phyloP scores from a whole-genome alignment of 2,113 vertebrate genomes.

The Protobothrops mucrosquamatus region DNA sequence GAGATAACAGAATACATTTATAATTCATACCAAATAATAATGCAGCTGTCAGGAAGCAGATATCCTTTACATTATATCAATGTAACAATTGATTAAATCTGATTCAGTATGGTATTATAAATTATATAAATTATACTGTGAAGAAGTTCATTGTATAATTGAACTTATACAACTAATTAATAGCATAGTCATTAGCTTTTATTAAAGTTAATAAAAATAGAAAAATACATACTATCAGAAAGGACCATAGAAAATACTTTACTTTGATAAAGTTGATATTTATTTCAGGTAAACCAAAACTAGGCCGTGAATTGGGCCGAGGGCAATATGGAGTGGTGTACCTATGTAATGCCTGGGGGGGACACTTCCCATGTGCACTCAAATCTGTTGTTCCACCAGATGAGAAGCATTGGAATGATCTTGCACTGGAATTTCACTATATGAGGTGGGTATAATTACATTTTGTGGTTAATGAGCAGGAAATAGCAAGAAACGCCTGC shows the following conservation, averaged over 20 bases:
- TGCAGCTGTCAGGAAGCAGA: neutral
- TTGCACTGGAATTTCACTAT: conserved; percentile 98
- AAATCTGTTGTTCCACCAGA: conserved; percentile 97
- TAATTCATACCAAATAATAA: neutral
- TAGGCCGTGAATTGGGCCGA: conserved; percentile 91
- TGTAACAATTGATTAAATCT: neutral
- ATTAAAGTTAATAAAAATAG: neutral
- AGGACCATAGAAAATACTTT: neutral
- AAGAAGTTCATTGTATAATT: neutral
- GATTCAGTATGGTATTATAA: neutral
- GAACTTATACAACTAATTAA: neutral
- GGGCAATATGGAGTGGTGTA: conserved; percentile 98
- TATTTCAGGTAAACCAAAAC: conserved; percentile 87
- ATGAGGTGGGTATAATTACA: conserved; percentile 76
- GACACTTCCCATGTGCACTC: conserved; percentile 89
- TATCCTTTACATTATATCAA: neutral
- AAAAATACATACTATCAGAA: neutral
- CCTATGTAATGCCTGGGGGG: conserved; percentile 93
- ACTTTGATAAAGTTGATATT: neutral
- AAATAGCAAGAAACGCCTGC: neutral
- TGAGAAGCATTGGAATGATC: conserved; percentile 99
- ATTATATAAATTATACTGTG: neutral
- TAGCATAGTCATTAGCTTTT: neutral
- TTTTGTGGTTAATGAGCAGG: fast-evolving
- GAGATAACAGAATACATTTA: neutral